Base-by-base conservation (phyloP, 2,113 vertebrate species). In the Typhlomys cinereus region DNA sequence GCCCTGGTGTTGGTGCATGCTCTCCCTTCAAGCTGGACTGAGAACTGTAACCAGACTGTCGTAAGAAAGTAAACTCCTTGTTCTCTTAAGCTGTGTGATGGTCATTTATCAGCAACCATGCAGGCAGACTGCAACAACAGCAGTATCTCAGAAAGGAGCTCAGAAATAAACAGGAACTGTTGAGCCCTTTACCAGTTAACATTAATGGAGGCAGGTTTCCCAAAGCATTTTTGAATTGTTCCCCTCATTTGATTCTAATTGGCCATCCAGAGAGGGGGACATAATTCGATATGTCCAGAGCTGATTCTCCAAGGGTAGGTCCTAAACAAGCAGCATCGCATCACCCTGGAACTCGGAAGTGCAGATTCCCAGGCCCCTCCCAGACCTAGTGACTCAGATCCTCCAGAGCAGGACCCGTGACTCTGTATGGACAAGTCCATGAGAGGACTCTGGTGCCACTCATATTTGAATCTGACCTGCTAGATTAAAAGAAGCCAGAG, bases 341-440 rank as follows among this genome's bases (percentile, higher is more conserved):
- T 36, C 27, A n/a, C 3, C n/a, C 31, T 23, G 9, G 57, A 41
- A 52, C n/a, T 62, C 34, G 21, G 31, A 39, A 36, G 50, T 71
- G 39, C 34, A 62, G 18, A 50, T 29, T 61, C 41, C 39, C 14
- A 2, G 29, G 36, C 5, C 36, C 12, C 14, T n/a, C 20, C 36
- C 3, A n/a, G 31, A 34, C 18, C n/a, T 39, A 17, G 21, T 74
- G 48, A n/a, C 8, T 17, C 10, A 62, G 27, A 62, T 75, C 18
- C 34, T 59, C 52, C 21, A 27, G 4, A 15, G 1, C 1, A 12
- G 6, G 3, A 5, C n/a, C 20, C 44, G 6, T 52, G 7, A 5
- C 44, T 34, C 41, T 61, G n/a, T 48, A 41, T 44, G 85, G 31
- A 54, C 29, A 34, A 39, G n/a, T 18, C 39, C 12, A 21, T 27